Conservation (phyloP, 2,113 vertebrate genomes). For the Charadrius vociferus region DNA sequence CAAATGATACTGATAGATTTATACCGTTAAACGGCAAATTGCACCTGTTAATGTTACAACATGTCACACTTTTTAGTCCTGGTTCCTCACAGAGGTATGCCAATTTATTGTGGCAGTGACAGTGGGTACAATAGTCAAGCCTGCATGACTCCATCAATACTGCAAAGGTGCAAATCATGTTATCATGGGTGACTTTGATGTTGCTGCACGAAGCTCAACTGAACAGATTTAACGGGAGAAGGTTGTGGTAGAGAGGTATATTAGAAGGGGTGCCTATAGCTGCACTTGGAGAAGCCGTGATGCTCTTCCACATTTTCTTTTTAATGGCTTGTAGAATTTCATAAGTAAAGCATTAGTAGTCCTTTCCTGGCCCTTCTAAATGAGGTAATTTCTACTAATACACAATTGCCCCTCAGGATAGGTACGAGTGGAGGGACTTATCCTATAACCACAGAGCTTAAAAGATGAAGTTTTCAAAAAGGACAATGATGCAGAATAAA, state of each 20-base stretch:
- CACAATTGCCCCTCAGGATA: not conserved
- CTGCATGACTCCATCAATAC: not conserved
- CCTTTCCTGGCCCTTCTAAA: not conserved
- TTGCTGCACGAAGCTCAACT: not conserved
- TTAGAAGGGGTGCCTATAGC: not conserved
- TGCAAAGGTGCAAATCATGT: not conserved
- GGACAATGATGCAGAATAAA: not conserved
- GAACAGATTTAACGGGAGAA: not conserved
- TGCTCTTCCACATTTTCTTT: not conserved
- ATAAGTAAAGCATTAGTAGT: not conserved
- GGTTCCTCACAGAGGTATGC: not conserved
- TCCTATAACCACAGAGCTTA: not conserved
- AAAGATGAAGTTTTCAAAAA: not conserved
- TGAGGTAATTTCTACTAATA: not conserved
- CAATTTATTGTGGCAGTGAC: not conserved
- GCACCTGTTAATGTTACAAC: not conserved
- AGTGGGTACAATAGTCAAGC: not conserved
- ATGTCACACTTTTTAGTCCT: not conserved
- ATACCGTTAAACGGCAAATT: not conserved
- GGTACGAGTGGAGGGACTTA: not conserved
- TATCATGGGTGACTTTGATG: not conserved
- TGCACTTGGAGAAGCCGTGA: not conserved
- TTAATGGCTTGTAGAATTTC: not conserved
- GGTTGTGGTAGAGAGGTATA: not conserved
- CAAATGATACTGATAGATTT: not conserved